Evolutionary conservation across 2,797 vertebrate species (phyloP).

Genomic region (Rousettus madagascariensis): DNA sequence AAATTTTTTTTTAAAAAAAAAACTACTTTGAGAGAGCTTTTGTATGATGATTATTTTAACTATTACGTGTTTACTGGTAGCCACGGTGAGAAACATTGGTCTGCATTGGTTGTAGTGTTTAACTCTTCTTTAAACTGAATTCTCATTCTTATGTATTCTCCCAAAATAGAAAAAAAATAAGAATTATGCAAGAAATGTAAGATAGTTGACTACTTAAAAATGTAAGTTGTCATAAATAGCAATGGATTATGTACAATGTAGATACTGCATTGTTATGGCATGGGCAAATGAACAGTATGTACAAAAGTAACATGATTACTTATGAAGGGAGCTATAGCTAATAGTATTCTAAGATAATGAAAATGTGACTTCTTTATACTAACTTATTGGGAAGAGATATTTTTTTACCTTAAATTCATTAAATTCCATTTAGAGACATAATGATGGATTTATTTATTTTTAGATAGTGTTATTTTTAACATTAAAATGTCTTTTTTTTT

Average conservation of each 20-base stretch:
- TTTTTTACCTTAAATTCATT: neutral
- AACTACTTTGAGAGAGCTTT: neutral
- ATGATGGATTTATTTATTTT: neutral
- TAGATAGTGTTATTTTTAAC: conserved; percentile 23
- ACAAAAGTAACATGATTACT: neutral
- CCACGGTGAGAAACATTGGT: neutral
- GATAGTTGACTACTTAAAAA: neutral
- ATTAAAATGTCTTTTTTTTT: conserved; percentile 29
- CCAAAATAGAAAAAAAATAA: conserved; percentile 4
- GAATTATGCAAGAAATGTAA: neutral
- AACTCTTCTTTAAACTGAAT: conserved; percentile 3
- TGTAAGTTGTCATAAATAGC: neutral
- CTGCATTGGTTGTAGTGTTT: neutral
- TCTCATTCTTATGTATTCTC: neutral
- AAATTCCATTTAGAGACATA: neutral
- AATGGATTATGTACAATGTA: neutral
- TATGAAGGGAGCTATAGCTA: neutral
- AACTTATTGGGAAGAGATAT: neutral
- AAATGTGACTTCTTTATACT: neutral
- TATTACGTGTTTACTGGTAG: neutral
- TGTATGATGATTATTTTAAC: neutral
- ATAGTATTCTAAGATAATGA: neutral
- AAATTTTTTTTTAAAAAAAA: neutral
- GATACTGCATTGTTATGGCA: neutral
- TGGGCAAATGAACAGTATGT: neutral